Base-by-base conservation (phyloP, 2,888 invertebrate genomes). In the Parnassius apollo region DNA sequence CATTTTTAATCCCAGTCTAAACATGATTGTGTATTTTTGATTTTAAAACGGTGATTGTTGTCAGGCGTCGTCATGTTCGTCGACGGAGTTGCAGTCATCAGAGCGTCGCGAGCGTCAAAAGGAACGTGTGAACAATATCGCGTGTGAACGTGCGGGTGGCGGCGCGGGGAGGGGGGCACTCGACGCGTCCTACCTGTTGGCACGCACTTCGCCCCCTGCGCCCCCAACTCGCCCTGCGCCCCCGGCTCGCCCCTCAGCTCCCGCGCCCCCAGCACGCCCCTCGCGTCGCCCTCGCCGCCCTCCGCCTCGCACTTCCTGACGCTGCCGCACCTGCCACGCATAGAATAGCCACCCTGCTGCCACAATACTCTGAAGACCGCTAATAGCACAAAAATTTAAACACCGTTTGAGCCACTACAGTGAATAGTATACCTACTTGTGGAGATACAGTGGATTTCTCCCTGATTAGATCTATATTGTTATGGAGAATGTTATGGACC, bases 41-140 rank as follows among this genome's bases (percentile, higher is more conserved):
- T 35, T 35, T 35, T 35, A 35, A 7, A 35, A 35, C 35, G 35
- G 35, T 35, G 7, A 35, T 35, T 35, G 25, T 25, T 25, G 35
- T 35, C 35, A 35, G 35, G 35, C 35, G 35, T 35, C 7, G 35
- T 35, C 7, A 35, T 7, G 35, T 35, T 35, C 35, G 35, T 35
- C 35, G 35, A 35, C 35, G 35, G 35, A 35, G 35, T 35, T 35
- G 35, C 35, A 35, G 35, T 35, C 35, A 35, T 35, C 52, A 42
- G 56, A 63, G 2, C 70, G 75, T 12, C 73, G 77, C 53, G 75
- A 75, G 63, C 76, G 73, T 51, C 85, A 86, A 70, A 84, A 84
- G 73, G 87, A 85, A 70, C 88, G 89, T 61, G 87, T 90, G 62
- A 90, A 90, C 80, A 69, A 68, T 68, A 87, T 91, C 70, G 90